Percentiles rank a stretch among this genome's conserved stretches.
phyloP scores from a whole-genome alignment of 2,888 invertebrate species.

The Lymantria dispar region DNA sequence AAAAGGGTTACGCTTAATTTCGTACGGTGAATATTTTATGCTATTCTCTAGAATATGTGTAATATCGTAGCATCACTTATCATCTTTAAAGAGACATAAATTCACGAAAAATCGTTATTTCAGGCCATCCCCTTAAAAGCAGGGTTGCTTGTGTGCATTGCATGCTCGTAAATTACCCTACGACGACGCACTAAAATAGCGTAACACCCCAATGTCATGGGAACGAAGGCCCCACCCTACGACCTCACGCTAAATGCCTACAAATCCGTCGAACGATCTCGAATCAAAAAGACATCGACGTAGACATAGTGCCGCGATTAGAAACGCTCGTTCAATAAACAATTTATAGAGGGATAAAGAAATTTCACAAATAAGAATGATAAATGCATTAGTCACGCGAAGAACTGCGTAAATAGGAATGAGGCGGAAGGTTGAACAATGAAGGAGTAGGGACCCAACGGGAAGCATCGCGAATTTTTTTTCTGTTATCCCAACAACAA shows the following conservation, averaged over 20 bases:
- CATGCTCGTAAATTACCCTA: constrained; percentile 74
- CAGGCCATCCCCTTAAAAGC: constrained; percentile 71
- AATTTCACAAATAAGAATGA: constrained; percentile 61
- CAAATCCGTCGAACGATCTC: constrained; percentile 67
- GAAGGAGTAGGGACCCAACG: constrained; percentile 48
- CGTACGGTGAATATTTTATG: constrained; percentile 26
- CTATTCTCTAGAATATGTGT: constrained; percentile 16
- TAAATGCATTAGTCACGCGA: constrained; percentile 69
- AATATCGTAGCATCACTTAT: constrained; percentile 32
- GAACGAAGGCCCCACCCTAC: constrained; percentile 61
- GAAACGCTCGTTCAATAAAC: constrained; percentile 74
- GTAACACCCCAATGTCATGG: constrained; percentile 77
- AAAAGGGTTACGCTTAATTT: constrained; percentile 24
- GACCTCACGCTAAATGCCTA: constrained; percentile 68
- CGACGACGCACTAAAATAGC: constrained; percentile 78
- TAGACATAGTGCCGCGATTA: constrained; percentile 61
- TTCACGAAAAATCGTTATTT: constrained; percentile 66
- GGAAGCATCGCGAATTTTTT: constrained; percentile 70
- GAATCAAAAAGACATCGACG: constrained; percentile 76
- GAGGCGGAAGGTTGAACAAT: constrained; percentile 58
- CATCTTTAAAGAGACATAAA: constrained; percentile 58
- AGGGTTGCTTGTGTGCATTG: constrained; percentile 59
- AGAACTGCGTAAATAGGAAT: constrained; percentile 65
- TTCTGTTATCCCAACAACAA: constrained; percentile 70
- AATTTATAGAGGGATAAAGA: constrained; percentile 63